Evolutionary conservation across 2,797 vertebrate genomes (phyloP).

Genomic region (Botia almorhae): DNA sequence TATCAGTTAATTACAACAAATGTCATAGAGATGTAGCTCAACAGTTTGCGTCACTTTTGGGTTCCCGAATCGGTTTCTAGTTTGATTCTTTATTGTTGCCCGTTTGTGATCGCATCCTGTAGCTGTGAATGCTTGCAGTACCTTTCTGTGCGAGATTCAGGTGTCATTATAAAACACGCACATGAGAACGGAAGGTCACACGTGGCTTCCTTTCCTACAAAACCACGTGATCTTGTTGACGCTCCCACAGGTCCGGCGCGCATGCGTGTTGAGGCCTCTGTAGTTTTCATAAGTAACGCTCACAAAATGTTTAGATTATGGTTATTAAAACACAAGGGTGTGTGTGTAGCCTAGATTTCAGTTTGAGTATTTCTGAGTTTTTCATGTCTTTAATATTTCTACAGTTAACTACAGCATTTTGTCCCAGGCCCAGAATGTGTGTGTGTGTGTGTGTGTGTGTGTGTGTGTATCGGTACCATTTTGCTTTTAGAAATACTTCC

Average conservation of each 20-base stretch:
- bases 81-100: not conserved
- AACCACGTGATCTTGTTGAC: conserved; percentile 37
- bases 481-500: no score
- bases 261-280: not conserved
- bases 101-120: not conserved
- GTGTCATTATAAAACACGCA: conserved; percentile 40
- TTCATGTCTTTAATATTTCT: no score
- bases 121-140: not conserved
- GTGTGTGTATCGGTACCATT: no score
- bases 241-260: not conserved
- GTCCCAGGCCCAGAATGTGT: no score
- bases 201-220: conserved; percentile 1
- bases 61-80: not conserved
- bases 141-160: not conserved
- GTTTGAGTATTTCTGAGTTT: no score
- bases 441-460: no score
- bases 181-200: conserved; percentile 40
- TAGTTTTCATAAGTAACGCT: not conserved
- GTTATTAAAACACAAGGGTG: not conserved
- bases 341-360: no score
- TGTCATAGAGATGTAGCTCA: not conserved
- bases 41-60: not conserved
- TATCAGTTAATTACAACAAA: not conserved
- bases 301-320: not conserved
- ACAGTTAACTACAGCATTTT: no score